Base-by-base conservation (phyloP, 2,888 invertebrate genomes). In the Sturmia bella region DNA sequence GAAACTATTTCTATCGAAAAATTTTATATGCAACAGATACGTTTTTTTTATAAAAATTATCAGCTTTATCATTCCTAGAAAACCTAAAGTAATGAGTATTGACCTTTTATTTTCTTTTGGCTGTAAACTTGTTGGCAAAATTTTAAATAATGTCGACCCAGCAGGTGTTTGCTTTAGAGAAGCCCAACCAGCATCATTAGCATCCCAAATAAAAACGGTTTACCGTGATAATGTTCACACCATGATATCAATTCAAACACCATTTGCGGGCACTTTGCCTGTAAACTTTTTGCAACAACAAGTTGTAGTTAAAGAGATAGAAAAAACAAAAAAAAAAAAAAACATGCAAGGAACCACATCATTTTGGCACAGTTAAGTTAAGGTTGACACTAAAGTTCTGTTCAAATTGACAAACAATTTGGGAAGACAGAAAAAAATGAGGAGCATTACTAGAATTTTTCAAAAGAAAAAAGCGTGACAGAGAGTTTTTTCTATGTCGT, bases 171-270 rank as follows among this genome's bases (percentile, higher is more conserved):
- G 48, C 32, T 63, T 56, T 48, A 21, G 50, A 11, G 54, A 54
- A 48, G 37, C 45, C 41, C 54, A 48, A 32, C 45, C 41, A 43
- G 37, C 52, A 45, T 32, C 24, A 52, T 50, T 68, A 68, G 45
- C 59, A 37, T 21, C 9, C 12, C 37, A 61, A 21, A 48, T 41
- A 43, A 27, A 77, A 79, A 74, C 66, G 32, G 32, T 76, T 54
- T 13, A 69, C 43, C 57, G 77, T 70, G 78, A 78, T 82, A 82
- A 82, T 82, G 69, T 82, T 82, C 78, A 82, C 82, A 78, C 82
- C 78, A 69, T 78, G 82, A 78, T 78, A 56, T 63, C 66, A 81
- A 39, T 48, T 39, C 48, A 32, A 63, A 39, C 32, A 37, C 13
- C 61, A 61, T 48, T 52, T 45, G 39, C 27, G 39, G 24, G 32